Evolutionary conservation across 2,113 vertebrate genomes (phyloP), one percentile per base, ranked within the genome.

Genomic region (Heloderma charlesbogerti): DNA sequence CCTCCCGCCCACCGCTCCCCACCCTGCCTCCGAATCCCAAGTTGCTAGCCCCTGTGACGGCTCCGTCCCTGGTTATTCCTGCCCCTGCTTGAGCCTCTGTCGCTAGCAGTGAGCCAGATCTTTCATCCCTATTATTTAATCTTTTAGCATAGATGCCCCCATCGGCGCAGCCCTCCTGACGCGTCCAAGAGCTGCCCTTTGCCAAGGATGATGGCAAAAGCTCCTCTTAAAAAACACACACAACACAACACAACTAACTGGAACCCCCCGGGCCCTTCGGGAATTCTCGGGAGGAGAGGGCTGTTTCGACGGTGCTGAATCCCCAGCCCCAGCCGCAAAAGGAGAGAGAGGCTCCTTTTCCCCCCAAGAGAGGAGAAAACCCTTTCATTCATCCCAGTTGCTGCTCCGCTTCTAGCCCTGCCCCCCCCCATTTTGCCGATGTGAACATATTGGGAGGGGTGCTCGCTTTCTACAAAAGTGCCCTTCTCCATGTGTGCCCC

Each of bases 91-190:
- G 37, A 4, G 10, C 45, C 3, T 16, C 72, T 63, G 10, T 12
- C 69, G 69, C 69, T 3, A n/a, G 34, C 57, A 2, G 57, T 1
- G 60, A 63, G 18, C 60, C 60, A 22, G 3, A 22, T 63, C 60
- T 63, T 5, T 54, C 29, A 31, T 7, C 7, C 5, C 66, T 31
- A 31, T 71, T 71, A 12, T 34, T 66, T 22, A 66, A 22, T 29
- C 1, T 29, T 27, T 31, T 29, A 54, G 54, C 15, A 20, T 0
- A 83, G n/a, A 4, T 83, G 75, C 18, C 20, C 18, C 20, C 57
- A 25, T 0, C n/a, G 3, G 8, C 1, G 57, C n/a, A 25, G 25
- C 9, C 10, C 81, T 13, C 40, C 4, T n/a, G 18, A n/a, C 6
- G 3, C 7, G 22, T 37, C 54, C 81, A 4, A 63, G 48, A 34